Percentiles rank a stretch among this genome's conserved stretches.
phyloP scores from a whole-genome alignment of 2,113 vertebrate genomes.

The Pedionomus torquatus region DNA sequence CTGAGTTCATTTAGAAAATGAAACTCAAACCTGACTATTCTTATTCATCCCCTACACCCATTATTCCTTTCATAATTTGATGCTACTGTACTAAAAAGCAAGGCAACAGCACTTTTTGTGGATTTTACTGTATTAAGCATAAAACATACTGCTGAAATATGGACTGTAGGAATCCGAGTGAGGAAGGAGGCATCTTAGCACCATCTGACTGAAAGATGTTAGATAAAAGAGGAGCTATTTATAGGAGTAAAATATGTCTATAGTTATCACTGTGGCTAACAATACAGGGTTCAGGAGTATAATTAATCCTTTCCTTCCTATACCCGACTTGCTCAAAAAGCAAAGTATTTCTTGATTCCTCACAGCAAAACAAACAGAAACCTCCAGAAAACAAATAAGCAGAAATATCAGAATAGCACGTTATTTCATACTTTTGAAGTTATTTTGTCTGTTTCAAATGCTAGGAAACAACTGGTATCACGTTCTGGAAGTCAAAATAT shows the following conservation, averaged over 20 bases:
- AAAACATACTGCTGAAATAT: slow-evolving; percentile 9
- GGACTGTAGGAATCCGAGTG: background rate
- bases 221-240: slow-evolving; percentile 64
- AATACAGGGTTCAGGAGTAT: background rate
- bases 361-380: background rate
- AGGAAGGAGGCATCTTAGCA: background rate
- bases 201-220: slow-evolving; percentile 64
- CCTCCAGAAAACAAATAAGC: background rate
- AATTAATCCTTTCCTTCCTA: background rate
- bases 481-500: background rate
- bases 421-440: background rate
- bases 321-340: background rate
- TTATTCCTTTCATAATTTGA: slow-evolving; percentile 24
- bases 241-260: slow-evolving; percentile 46
- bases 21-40: background rate
- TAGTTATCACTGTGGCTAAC: background rate
- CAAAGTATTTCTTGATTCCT: background rate
- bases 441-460: background rate
- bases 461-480: background rate
- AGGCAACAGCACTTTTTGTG: background rate
- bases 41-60: background rate
- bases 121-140: background rate
- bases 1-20: slow-evolving; percentile 15
- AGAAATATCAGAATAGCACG: background rate
- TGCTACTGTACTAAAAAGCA: slow-evolving; percentile 1